phyloP scores from a whole-genome alignment of 2,888 invertebrate species.

The Xestia ashworthii region DNA sequence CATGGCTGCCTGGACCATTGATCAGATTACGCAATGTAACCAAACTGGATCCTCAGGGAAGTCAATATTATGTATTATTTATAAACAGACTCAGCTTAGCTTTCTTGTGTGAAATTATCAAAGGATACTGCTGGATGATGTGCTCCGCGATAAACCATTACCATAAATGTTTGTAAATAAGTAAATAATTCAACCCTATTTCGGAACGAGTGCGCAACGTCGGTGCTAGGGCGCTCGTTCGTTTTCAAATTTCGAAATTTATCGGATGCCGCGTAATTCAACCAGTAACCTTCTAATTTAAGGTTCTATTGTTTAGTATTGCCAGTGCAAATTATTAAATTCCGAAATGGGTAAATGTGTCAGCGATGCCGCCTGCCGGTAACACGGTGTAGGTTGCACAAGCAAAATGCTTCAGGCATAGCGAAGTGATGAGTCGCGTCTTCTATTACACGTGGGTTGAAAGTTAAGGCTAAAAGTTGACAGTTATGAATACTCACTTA shows the following conservation, averaged over 20 bases:
- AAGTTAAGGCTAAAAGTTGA: constrained; percentile 84
- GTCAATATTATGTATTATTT: constrained; percentile 85
- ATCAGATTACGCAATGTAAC: constrained; percentile 89
- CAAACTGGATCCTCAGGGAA: constrained; percentile 85
- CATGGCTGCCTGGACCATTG: constrained; percentile 85
- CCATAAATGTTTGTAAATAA: constrained; percentile 56
- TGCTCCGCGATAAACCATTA: constrained; percentile 53
- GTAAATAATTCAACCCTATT: constrained; percentile 63
- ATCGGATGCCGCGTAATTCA: constrained; percentile 74
- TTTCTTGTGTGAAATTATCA: constrained; percentile 69
- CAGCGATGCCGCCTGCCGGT: constrained; percentile 72
- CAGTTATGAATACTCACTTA: constrained; percentile 83
- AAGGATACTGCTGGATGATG: constrained; percentile 61
- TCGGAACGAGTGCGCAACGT: constrained; percentile 57
- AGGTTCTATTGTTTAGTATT: constrained; percentile 84
- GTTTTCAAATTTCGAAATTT: constrained; percentile 76
- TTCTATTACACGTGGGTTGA: constrained; percentile 82
- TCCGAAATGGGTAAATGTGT: constrained; percentile 85
- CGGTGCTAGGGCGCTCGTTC: constrained; percentile 48
- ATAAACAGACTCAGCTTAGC: constrained; percentile 69
- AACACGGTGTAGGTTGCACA: constrained; percentile 81
- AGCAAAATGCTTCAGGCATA: constrained; percentile 82
- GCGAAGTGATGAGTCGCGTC: constrained; percentile 80
- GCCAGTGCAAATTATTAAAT: constrained; percentile 83
- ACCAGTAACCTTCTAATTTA: constrained; percentile 81